These are phyloP conservation scores for Apodemia hepburni DNA, from an alignment of 2,888 invertebrate genomes.

Conservation along the genomic window DNA sequence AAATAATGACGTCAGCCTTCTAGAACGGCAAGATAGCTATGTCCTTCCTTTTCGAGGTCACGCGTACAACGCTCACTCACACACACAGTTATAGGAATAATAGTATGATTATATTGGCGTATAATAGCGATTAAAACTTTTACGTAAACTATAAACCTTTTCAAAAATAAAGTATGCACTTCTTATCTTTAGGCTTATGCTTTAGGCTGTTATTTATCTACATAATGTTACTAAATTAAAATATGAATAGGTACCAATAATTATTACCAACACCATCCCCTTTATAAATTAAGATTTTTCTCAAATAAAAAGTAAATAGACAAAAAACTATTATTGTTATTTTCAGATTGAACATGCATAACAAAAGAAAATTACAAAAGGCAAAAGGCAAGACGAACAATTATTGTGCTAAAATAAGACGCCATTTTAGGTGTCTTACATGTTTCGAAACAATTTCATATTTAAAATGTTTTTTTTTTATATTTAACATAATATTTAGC, in stretches of 20 bases:
- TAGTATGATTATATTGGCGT: slow-evolving; percentile 33
- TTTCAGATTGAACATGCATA: slow-evolving; percentile 9
- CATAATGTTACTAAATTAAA: slow-evolving; percentile 1
- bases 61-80: slow-evolving; percentile 64
- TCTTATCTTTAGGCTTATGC: neutral
- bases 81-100: slow-evolving; percentile 45
- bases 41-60: slow-evolving; percentile 72
- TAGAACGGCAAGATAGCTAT: slow-evolving; percentile 64
- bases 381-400: slow-evolving; percentile 5
- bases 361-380: slow-evolving; percentile 12
- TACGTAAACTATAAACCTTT: slow-evolving; percentile 34
- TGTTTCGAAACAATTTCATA: slow-evolving; percentile 22
- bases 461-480: slow-evolving; percentile 21
- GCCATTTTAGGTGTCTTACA: slow-evolving; percentile 46
- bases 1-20: slow-evolving; percentile 74
- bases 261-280: slow-evolving; percentile 30
- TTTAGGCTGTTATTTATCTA: neutral
- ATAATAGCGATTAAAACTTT: slow-evolving; percentile 33
- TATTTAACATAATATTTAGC: slow-evolving; percentile 2
- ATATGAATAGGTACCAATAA: slow-evolving; percentile 14
- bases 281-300: slow-evolving; percentile 20
- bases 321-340: neutral
- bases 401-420: slow-evolving; percentile 30
- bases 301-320: slow-evolving; percentile 2
- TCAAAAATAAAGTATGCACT: slow-evolving; percentile 4